Conservation (phyloP, 2,797 vertebrate species). For the Smutsia gigantea region DNA sequence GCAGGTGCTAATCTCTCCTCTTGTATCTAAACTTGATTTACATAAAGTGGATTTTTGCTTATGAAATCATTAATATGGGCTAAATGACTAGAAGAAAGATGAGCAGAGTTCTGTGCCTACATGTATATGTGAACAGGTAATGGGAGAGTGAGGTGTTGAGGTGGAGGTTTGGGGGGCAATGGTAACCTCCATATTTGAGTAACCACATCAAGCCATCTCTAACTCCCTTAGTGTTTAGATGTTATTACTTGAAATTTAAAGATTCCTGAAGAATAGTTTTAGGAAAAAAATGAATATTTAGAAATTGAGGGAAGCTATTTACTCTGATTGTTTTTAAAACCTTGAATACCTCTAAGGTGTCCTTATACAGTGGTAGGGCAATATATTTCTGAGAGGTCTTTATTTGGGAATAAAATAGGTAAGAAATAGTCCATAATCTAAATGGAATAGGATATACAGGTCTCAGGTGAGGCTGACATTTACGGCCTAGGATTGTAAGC, state of each 20-base stretch:
- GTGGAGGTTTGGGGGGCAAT: not conserved
- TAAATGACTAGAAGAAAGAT: not conserved
- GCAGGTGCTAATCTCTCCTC: not conserved
- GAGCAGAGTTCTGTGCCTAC: not conserved
- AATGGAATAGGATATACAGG: not conserved
- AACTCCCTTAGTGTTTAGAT: not conserved
- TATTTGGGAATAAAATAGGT: not conserved
- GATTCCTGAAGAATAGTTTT: not conserved
- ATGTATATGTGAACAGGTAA: no score
- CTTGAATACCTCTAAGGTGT: not conserved
- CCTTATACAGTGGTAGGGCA: not conserved
- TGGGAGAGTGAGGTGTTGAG: accelerated
- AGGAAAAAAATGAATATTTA: not conserved
- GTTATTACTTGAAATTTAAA: not conserved
- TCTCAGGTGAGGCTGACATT: not conserved
- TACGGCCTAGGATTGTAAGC: not conserved
- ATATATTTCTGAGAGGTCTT: not conserved
- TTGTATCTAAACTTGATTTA: not conserved
- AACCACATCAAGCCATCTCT: not conserved
- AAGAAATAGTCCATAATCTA: not conserved
- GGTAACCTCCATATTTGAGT: not conserved
- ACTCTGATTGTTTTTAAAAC: not conserved
- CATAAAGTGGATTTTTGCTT: not conserved
- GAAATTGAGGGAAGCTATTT: not conserved
- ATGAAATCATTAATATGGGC: not conserved